Evolutionary conservation across 2,888 invertebrate species (phyloP).

Genomic region (Trichacis sp.): DNA sequence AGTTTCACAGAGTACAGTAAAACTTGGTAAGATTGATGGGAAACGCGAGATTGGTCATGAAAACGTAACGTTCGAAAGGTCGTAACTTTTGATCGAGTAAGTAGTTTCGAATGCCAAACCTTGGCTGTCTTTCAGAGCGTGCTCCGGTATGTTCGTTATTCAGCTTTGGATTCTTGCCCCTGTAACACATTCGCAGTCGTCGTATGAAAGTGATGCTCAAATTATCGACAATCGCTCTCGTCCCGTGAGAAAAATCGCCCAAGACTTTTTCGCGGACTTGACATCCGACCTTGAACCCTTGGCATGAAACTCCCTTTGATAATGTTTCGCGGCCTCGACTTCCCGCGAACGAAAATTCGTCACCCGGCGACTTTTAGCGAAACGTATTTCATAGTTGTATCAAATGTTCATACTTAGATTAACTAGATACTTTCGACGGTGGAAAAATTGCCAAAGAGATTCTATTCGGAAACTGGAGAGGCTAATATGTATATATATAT

Average conservation of each 20-base stretch:
- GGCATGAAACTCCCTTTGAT: constrained; percentile 6
- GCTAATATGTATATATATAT: no score
- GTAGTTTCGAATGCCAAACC: neutral
- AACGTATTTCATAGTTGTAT: constrained; percentile 4
- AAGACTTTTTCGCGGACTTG: neutral
- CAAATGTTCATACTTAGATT: constrained; percentile 1
- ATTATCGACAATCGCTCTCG: constrained; percentile 8
- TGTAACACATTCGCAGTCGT: constrained; percentile 1
- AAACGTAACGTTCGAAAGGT: neutral
- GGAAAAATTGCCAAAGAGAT: constrained; percentile 7
- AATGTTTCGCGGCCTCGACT: constrained; percentile 1
- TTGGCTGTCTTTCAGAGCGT: neutral
- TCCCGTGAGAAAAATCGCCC: neutral
- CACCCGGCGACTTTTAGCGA: neutral
- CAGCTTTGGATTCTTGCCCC: neutral
- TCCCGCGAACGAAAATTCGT: neutral
- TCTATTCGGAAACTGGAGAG: constrained; percentile 8
- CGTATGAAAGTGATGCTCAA: neutral
- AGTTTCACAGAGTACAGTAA: no score
- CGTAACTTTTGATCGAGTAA: neutral
- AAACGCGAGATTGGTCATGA: neutral
- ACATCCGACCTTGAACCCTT: neutral
- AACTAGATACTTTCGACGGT: constrained; percentile 3
- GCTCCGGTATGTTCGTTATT: constrained; percentile 3
- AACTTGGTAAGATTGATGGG: neutral